These are phyloP conservation scores for Pangasius sanitwongsei DNA, from an alignment of 2,797 vertebrate species.

Conservation along the genomic window DNA sequence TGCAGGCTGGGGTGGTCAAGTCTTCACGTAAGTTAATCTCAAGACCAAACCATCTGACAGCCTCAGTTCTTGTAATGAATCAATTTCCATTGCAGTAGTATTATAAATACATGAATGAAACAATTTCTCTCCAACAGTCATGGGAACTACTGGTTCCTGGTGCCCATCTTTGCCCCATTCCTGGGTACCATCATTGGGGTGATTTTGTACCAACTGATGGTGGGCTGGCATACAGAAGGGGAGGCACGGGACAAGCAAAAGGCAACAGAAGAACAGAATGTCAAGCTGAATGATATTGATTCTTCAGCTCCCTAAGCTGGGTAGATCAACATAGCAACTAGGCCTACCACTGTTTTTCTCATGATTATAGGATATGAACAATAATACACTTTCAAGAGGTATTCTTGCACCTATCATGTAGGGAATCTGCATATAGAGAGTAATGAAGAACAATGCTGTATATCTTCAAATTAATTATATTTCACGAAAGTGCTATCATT, in stretches of 20 bases:
- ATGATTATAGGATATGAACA: constrained; percentile 36
- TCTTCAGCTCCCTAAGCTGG: constrained; percentile 63
- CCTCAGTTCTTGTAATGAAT: not conserved
- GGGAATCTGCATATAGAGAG: not conserved
- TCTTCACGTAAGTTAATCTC: constrained; percentile 85
- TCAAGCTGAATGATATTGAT: constrained; percentile 82
- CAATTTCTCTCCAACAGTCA: constrained; percentile 65
- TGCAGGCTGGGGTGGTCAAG: constrained; percentile 88
- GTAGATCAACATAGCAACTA: not conserved
- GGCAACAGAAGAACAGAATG: constrained; percentile 74
- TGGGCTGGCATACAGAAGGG: constrained; percentile 89
- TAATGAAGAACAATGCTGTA: not conserved
- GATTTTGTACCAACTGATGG: constrained; percentile 90
- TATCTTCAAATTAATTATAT: constrained; percentile 9
- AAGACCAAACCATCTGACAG: not conserved
- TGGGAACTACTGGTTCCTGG: constrained; percentile 87
- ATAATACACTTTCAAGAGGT: constrained; percentile 10
- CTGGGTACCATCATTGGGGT: constrained; percentile 85
- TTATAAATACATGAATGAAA: not conserved
- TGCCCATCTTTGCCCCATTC: constrained; percentile 88
- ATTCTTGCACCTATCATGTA: constrained; percentile 1
- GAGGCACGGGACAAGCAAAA: constrained; percentile 72
- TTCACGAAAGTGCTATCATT: constrained; percentile 9
- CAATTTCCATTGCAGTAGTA: not conserved
- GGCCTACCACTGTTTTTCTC: not conserved